A percentile compares a stretch with the other conserved stretches of the same genome.
phyloP scores from a whole-genome alignment of 2,888 invertebrate genomes.

The Torymus texanus region DNA sequence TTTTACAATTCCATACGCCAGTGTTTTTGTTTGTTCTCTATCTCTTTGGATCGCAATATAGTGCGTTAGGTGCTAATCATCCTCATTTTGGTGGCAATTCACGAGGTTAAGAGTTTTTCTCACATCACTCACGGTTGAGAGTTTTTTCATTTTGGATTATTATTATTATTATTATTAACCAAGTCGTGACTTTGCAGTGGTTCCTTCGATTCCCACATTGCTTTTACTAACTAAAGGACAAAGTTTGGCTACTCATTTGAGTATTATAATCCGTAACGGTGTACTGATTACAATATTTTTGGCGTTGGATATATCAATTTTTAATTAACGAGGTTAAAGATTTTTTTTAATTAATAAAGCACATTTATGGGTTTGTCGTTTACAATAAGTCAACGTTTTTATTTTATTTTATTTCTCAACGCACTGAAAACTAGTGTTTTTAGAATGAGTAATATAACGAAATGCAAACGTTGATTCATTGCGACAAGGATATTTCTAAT shows the following conservation, averaged over 20 bases:
- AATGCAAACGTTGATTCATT: too few species aligned
- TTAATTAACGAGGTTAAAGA: conserved; percentile 3
- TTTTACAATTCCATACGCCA: conserved; percentile 32
- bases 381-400: too few species aligned
- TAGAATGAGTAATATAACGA: too few species aligned
- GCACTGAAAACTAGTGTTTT: too few species aligned
- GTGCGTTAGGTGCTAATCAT: conserved; percentile 44
- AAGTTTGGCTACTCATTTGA: conserved; percentile 36
- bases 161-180: conserved; percentile 27
- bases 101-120: background rate
- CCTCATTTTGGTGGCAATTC: conserved; percentile 26
- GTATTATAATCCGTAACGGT: background rate
- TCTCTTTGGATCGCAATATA: conserved; percentile 21
- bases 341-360: too few species aligned
- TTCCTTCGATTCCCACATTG: conserved; percentile 41
- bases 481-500: too few species aligned
- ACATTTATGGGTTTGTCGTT: too few species aligned
- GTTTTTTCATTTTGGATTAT: conserved; percentile 26
- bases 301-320: background rate
- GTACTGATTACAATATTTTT: background rate
- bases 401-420: too few species aligned
- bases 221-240: conserved; percentile 52
- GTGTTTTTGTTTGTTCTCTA: conserved; percentile 21
- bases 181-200: conserved; percentile 44
- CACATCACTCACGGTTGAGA: conserved; percentile 21